These are phyloP conservation scores for Hiodon alosoides DNA, from an alignment of 2,113 vertebrate species.

Conservation along the genomic window DNA sequence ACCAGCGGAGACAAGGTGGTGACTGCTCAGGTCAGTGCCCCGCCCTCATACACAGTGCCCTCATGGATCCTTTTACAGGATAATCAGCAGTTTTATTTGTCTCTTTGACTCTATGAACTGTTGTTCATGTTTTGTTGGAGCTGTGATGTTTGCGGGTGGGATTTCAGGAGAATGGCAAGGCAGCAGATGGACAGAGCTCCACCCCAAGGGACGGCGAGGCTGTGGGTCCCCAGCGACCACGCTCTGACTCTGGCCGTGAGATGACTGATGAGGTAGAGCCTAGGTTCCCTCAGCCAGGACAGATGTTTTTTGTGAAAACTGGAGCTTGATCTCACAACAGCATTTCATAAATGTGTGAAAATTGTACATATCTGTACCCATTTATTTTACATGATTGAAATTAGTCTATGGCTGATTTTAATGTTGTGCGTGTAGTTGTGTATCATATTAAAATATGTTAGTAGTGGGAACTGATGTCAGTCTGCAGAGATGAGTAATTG, in stretches of 20 bases:
- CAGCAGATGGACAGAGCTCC: slow-evolving; percentile 67
- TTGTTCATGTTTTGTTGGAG: background rate
- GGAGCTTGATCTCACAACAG: too few species aligned
- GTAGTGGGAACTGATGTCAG: too few species aligned
- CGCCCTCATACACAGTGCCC: background rate
- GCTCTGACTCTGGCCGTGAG: slow-evolving; percentile 93
- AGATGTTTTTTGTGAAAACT: too few species aligned
- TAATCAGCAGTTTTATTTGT: background rate
- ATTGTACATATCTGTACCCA: background rate
- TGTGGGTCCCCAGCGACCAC: slow-evolving; percentile 85
- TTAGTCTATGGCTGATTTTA: too few species aligned
- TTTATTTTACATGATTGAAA: too few species aligned
- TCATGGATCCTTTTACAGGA: background rate
- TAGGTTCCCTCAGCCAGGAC: too few species aligned
- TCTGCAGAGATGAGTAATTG: too few species aligned
- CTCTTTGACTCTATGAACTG: too few species aligned
- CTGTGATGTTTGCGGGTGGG: slow-evolving; percentile 10
- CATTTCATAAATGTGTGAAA: too few species aligned
- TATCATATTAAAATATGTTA: too few species aligned
- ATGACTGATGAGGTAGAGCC: slow-evolving; percentile 88
- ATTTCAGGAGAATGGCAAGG: slow-evolving; percentile 82
- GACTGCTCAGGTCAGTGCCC: slow-evolving; percentile 78
- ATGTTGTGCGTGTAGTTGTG: too few species aligned
- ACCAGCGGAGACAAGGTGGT: slow-evolving; percentile 95
- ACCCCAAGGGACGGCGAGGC: slow-evolving; percentile 60